Evolutionary conservation across 92 coral and sea anemone genomes (phyloP).

Genomic region (Actinostola sp.): DNA sequence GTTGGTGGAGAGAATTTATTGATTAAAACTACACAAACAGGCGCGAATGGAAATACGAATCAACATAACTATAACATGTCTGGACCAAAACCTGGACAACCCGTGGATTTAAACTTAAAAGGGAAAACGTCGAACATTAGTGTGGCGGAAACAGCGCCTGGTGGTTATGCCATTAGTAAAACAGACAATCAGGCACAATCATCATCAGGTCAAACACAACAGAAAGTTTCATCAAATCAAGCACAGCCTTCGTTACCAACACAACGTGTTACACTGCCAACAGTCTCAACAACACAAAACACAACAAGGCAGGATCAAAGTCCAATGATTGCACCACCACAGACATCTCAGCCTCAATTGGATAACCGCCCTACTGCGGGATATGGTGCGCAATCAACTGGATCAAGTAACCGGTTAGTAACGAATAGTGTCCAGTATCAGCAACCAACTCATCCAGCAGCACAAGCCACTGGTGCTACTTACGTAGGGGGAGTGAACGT

Average conservation of each 20-base stretch:
- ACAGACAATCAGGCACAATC: neutral
- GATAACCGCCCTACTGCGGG: neutral
- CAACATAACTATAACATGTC: slow-evolving; percentile 7
- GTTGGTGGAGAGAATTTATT: slow-evolving; percentile 2
- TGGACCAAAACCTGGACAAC: slow-evolving; percentile 11
- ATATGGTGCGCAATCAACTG: neutral
- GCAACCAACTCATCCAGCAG: neutral
- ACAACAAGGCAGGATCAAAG: too few species aligned
- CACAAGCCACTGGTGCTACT: neutral
- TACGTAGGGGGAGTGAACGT: slow-evolving; percentile 12
- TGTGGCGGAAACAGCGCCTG: neutral
- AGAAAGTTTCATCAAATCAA: neutral
- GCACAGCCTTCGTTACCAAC: neutral
- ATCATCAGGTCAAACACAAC: neutral
- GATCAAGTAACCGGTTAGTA: neutral
- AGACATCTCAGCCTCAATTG: neutral
- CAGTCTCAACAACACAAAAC: neutral
- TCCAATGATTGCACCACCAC: neutral
- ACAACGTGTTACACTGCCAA: neutral
- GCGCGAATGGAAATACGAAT: neutral
- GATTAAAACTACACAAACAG: slow-evolving; percentile 10
- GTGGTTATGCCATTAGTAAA: too few species aligned
- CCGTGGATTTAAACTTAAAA: slow-evolving; percentile 1
- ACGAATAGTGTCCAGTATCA: neutral
- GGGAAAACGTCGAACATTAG: slow-evolving; percentile 8